These are phyloP conservation scores for Pachycephala philippinensis DNA, from an alignment of 2,113 vertebrate species.

Conservation along the genomic window DNA sequence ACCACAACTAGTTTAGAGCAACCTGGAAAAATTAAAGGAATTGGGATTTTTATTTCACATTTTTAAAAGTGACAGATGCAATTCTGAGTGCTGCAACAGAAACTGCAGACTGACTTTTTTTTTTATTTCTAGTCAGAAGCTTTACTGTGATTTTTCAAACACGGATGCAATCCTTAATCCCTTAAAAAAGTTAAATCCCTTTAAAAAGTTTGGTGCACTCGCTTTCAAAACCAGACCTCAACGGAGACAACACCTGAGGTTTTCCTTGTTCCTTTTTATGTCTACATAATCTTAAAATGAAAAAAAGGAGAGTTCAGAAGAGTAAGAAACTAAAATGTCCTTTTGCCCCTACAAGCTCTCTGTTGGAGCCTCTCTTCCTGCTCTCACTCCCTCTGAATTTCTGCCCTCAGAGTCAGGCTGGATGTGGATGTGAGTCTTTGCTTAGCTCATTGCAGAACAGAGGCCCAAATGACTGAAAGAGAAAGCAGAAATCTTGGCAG, in stretches of 20 bases:
- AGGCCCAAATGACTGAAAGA: slow-evolving; percentile 7
- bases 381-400: neutral
- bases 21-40: neutral
- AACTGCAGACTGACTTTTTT: neutral
- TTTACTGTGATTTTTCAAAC: neutral
- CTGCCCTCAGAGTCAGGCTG: neutral
- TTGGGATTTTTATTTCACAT: neutral
- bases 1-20: neutral
- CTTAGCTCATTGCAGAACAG: neutral
- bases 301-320: neutral
- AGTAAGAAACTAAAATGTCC: neutral
- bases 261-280: neutral
- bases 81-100: neutral
- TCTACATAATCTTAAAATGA: neutral
- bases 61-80: neutral
- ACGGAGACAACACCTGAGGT: neutral
- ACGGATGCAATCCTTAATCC: neutral
- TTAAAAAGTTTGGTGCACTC: neutral
- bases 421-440: neutral
- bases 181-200: neutral
- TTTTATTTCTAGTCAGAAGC: neutral
- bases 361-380: neutral
- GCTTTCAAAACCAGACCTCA: neutral
- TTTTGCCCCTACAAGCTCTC: neutral
- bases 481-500: slow-evolving; percentile 37